Percentiles rank a stretch among this genome's conserved stretches.
Evolutionary conservation across 1,140 invertebrate genomes (phyloP).

Genomic region (Drosophila mojavensis): DNA sequence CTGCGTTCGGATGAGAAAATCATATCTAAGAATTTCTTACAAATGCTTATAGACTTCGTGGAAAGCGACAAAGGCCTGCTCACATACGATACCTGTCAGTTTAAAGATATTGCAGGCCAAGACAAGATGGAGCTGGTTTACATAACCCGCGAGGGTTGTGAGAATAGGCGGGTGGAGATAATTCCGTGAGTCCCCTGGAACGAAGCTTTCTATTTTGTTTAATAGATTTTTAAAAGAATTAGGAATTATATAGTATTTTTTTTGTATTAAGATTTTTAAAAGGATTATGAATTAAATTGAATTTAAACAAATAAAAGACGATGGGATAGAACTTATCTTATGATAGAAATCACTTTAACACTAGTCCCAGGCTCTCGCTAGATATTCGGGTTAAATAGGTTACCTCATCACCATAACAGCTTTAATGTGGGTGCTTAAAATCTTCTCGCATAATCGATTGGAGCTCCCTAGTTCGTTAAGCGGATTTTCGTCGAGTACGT

Average conservation of each 20-base stretch:
- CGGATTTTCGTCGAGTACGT: neutral
- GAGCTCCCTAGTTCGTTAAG: constrained; percentile 3
- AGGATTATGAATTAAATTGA: no score
- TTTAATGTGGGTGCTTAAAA: neutral
- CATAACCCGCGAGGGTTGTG: constrained; percentile 41
- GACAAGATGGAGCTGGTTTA: constrained; percentile 29
- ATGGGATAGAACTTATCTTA: no score
- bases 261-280: no score
- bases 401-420: no score
- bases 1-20: constrained; percentile 38
- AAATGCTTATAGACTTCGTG: constrained; percentile 47
- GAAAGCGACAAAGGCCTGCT: constrained; percentile 5
- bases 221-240: no score
- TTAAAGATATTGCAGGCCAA: constrained; percentile 23
- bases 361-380: no score
- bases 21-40: constrained; percentile 40
- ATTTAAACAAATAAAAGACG: no score
- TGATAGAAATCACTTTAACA: no score
- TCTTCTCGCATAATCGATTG: neutral
- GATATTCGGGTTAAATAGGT: no score
- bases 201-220: no score
- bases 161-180: neutral
- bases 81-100: constrained; percentile 13
- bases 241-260: no score
- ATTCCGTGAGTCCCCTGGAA: neutral